These are phyloP conservation scores for Lacerta viridis DNA, from an alignment of 2,797 vertebrate genomes.

Conservation along the genomic window DNA sequence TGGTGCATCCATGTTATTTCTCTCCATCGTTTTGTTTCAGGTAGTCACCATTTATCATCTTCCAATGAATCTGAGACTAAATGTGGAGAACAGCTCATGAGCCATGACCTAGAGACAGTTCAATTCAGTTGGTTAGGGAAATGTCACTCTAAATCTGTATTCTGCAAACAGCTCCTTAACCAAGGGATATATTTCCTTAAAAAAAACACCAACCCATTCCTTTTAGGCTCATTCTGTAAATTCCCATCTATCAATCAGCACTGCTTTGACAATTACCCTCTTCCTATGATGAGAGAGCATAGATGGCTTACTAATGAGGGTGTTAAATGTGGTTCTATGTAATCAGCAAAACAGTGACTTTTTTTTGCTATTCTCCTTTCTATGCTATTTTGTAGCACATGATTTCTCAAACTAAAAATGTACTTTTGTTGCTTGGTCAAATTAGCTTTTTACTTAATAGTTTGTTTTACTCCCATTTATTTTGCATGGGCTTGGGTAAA, in stretches of 20 bases:
- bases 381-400: not conserved
- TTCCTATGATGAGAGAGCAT: not conserved
- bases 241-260: not conserved
- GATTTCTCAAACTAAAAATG: not conserved
- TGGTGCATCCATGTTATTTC: slow-evolving; percentile 9
- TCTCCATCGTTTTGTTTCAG: slow-evolving; percentile 61
- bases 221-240: slow-evolving; percentile 15
- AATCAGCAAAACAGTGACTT: not conserved
- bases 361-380: not conserved
- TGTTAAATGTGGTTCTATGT: not conserved
- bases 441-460: not conserved
- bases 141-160: slow-evolving; percentile 51
- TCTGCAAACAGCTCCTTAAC: slow-evolving; percentile 58
- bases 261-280: not conserved
- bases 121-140: slow-evolving; percentile 79
- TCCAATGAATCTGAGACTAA: slow-evolving; percentile 84
- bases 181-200: slow-evolving; percentile 30
- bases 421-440: not conserved
- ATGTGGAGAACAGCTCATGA: slow-evolving; percentile 83
- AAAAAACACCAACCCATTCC: not conserved
- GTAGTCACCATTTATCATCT: slow-evolving; percentile 76
- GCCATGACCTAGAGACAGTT: slow-evolving; percentile 85
- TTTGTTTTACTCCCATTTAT: not conserved
- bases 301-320: not conserved
- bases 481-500: not conserved